Evolutionary conservation across 2,888 invertebrate genomes (phyloP).

Genomic region (Heliothis peltigera): DNA sequence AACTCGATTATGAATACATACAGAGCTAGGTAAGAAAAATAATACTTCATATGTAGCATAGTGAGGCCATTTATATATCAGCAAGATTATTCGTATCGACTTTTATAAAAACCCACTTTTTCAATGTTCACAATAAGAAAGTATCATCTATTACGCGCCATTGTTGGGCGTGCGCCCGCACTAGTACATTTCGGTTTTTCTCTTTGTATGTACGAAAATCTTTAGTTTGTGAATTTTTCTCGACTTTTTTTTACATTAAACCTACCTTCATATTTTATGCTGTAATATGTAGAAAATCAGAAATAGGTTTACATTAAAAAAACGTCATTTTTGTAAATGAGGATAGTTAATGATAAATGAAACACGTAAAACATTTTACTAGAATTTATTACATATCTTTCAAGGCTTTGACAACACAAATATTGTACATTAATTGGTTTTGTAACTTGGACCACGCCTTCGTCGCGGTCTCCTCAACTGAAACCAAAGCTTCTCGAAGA

Average conservation of each 20-base stretch:
- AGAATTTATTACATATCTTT: slow-evolving; percentile 89
- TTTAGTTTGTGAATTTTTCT: slow-evolving; percentile 55
- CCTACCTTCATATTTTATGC: slow-evolving; percentile 40
- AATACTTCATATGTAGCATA: slow-evolving; percentile 18
- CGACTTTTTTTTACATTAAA: slow-evolving; percentile 36
- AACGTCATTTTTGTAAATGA: background rate
- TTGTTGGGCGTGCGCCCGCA: slow-evolving; percentile 69
- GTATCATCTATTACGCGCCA: slow-evolving; percentile 77
- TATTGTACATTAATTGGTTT: slow-evolving; percentile 92
- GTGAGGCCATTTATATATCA: slow-evolving; percentile 33
- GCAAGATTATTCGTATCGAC: slow-evolving; percentile 70
- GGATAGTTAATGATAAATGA: background rate
- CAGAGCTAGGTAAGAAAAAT: slow-evolving; percentile 15
- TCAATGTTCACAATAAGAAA: slow-evolving; percentile 73
- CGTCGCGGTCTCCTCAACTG: slow-evolving; percentile 90
- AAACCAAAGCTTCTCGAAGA: slow-evolving; percentile 88
- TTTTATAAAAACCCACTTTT: slow-evolving; percentile 73
- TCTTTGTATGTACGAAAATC: slow-evolving; percentile 62
- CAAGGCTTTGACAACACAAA: slow-evolving; percentile 93
- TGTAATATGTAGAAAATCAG: slow-evolving; percentile 21
- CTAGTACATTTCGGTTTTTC: slow-evolving; percentile 63
- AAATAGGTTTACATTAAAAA: slow-evolving; percentile 16
- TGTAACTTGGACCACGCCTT: slow-evolving; percentile 92
- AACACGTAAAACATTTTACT: slow-evolving; percentile 25
- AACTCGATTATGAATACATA: slow-evolving; percentile 25